A percentile compares a stretch with the other conserved stretches of the same genome.
Conservation (phyloP, 2,888 invertebrate genomes). For the Phasia obesa region DNA sequence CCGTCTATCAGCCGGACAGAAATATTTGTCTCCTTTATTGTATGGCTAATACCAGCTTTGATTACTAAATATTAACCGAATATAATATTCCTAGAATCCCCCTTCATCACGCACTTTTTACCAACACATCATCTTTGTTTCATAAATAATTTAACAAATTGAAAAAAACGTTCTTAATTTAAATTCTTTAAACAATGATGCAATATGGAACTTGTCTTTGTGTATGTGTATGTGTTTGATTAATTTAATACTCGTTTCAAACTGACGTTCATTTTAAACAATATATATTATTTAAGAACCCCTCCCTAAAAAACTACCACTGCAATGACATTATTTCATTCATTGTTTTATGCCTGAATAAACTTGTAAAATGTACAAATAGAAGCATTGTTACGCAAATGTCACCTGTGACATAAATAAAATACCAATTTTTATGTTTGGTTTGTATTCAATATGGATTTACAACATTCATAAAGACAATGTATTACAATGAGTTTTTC, state of each 20-base stretch:
- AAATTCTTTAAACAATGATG: slow-evolving; percentile 35
- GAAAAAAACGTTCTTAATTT: slow-evolving; percentile 8
- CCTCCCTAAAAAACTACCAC: background rate
- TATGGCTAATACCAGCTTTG: too few species aligned
- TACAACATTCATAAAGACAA: background rate
- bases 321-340: slow-evolving; percentile 7
- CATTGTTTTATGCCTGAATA: slow-evolving; percentile 60
- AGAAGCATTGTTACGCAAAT: slow-evolving; percentile 47
- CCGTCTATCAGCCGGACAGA: too few species aligned
- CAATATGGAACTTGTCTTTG: slow-evolving; percentile 6
- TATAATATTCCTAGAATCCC: too few species aligned
- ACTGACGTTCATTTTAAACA: slow-evolving; percentile 51
- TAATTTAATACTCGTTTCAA: slow-evolving; percentile 35
- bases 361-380: slow-evolving; percentile 42
- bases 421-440: slow-evolving; percentile 56
- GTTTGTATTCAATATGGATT: slow-evolving; percentile 6
- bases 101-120: too few species aligned
- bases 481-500: slow-evolving; percentile 7
- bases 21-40: too few species aligned
- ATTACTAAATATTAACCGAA: too few species aligned
- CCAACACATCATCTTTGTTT: too few species aligned
- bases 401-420: slow-evolving; percentile 67
- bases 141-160: too few species aligned
- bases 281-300: slow-evolving; percentile 32
- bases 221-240: background rate